Percentiles rank a stretch among this genome's conserved stretches.
Evolutionary conservation across 2,888 invertebrate genomes (phyloP).

Genomic region (Rhodophaea formosa): DNA sequence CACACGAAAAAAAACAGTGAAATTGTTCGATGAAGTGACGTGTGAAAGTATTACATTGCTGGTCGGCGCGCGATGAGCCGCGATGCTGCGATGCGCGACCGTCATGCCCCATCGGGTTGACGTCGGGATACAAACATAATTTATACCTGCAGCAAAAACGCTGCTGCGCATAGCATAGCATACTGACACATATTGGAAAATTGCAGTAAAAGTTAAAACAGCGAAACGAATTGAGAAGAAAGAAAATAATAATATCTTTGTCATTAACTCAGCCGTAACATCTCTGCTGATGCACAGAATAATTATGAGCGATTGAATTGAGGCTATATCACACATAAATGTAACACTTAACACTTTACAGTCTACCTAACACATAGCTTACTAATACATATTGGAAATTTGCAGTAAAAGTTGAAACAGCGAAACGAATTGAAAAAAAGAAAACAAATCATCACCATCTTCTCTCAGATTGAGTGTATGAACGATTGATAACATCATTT

Average conservation of each 20-base stretch:
- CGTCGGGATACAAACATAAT: conserved; percentile 7
- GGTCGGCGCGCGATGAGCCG: conserved; percentile 46
- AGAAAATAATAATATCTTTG: too few relatives aligned
- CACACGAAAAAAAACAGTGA: conserved; percentile 4
- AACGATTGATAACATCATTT: too few relatives aligned
- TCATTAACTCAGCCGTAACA: too few relatives aligned
- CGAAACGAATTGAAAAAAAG: conserved; percentile 24
- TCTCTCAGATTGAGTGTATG: too few relatives aligned
- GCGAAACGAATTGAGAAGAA: conserved; percentile 24
- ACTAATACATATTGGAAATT: conserved; percentile 6
- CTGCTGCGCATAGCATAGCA: conserved; percentile 3
- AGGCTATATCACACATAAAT: too few relatives aligned
- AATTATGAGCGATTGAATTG: too few relatives aligned
- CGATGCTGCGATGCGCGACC: conserved; percentile 55
- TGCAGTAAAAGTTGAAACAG: conserved; percentile 27
- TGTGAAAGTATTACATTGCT: conserved; percentile 62
- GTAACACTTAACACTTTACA: too few relatives aligned
- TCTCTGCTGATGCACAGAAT: too few relatives aligned
- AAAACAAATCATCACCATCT: too few relatives aligned
- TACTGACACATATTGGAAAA: conserved; percentile 8
- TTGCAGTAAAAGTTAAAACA: conserved; percentile 26
- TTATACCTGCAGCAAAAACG: background rate
- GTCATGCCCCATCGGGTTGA: conserved; percentile 26
- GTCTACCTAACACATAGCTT: too few relatives aligned
- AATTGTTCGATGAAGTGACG: conserved; percentile 34